phyloP scores from a whole-genome alignment of 2,113 vertebrate species.

The Clarias gariepinus region DNA sequence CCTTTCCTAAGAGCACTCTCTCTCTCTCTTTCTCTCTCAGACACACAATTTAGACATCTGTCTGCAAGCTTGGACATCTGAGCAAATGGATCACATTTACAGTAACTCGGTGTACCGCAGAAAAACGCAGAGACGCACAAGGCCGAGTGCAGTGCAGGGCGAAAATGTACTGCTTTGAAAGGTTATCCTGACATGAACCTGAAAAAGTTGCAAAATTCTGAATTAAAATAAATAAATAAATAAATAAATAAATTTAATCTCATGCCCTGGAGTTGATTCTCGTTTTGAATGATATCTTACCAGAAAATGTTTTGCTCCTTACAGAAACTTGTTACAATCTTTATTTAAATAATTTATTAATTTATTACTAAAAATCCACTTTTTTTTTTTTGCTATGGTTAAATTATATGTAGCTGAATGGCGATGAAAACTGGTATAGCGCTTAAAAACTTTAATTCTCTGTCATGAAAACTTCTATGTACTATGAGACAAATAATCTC shows the following conservation, averaged over 20 bases:
- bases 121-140: slow-evolving; percentile 20
- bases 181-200: neutral
- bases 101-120: slow-evolving; percentile 21
- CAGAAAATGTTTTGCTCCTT: neutral
- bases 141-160: neutral
- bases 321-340: neutral
- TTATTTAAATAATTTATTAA: neutral
- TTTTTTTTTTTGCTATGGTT: too few relatives aligned
- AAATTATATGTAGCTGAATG: neutral
- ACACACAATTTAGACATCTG: slow-evolving; percentile 35
- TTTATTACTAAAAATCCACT: too few relatives aligned
- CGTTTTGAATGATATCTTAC: neutral
- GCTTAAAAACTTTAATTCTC: too few relatives aligned
- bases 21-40: neutral
- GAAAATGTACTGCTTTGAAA: neutral
- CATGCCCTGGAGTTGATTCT: neutral
- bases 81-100: slow-evolving; percentile 16
- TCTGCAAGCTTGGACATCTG: slow-evolving; percentile 18
- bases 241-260: neutral
- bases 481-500: neutral
- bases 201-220: neutral
- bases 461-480: neutral
- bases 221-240: neutral
- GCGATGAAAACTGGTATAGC: neutral
- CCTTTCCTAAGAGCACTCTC: slow-evolving; percentile 51